Percentiles rank a stretch among this genome's conserved stretches.
Evolutionary conservation across 2,797 vertebrate genomes (phyloP).

Genomic region (Pipistrellus pygmaeus): DNA sequence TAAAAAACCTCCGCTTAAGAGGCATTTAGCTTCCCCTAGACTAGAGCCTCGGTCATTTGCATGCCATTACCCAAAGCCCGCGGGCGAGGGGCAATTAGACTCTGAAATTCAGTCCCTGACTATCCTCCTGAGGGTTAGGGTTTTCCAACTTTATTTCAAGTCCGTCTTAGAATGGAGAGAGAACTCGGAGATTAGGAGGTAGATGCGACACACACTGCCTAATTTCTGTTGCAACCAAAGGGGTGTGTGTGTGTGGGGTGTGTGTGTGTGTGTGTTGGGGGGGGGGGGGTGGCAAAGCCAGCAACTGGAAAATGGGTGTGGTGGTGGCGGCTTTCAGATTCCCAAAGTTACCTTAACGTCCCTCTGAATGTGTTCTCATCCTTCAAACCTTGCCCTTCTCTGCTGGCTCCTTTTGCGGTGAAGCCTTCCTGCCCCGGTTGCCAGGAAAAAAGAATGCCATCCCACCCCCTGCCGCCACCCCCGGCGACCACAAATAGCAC

Average conservation of each 20-base stretch:
- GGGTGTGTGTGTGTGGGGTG: neutral
- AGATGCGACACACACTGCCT: neutral
- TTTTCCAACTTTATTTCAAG: slow-evolving; percentile 61
- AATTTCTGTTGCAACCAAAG: neutral
- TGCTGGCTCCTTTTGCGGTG: slow-evolving; percentile 44
- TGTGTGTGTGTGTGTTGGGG: too few species aligned
- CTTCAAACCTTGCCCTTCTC: neutral
- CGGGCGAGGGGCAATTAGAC: slow-evolving; percentile 64
- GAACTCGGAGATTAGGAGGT: neutral
- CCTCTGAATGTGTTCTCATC: slow-evolving; percentile 25
- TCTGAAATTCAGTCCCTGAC: slow-evolving; percentile 18
- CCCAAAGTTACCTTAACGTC: neutral
- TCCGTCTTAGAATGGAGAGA: slow-evolving; percentile 40
- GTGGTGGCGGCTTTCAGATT: neutral
- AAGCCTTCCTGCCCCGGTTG: slow-evolving; percentile 59
- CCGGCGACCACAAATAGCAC: slow-evolving; percentile 62
- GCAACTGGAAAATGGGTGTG: neutral
- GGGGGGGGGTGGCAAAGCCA: neutral
- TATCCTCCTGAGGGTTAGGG: neutral
- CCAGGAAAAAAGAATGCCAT: slow-evolving; percentile 65
- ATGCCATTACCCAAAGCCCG: slow-evolving; percentile 58
- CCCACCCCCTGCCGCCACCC: neutral
- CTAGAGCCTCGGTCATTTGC: slow-evolving; percentile 54
- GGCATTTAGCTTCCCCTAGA: slow-evolving; percentile 49
- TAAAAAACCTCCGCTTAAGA: slow-evolving; percentile 1